Conservation (phyloP, 2,888 invertebrate genomes). For the Phyto melanocephala region DNA sequence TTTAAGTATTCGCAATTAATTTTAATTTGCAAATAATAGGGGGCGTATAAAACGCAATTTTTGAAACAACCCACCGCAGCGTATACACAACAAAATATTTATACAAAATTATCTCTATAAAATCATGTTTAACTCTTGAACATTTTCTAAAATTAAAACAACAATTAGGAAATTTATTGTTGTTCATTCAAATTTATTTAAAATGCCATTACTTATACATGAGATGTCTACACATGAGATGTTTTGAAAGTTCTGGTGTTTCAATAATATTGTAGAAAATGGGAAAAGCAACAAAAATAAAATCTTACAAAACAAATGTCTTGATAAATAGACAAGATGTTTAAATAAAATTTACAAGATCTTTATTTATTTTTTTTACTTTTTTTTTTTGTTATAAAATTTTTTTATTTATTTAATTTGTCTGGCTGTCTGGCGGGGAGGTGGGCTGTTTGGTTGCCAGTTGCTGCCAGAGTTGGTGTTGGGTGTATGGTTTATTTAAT, state of each 20-base stretch:
- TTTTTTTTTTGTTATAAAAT: neutral
- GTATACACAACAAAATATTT: neutral
- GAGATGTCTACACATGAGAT: constrained; percentile 1
- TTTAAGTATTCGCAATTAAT: too few species aligned
- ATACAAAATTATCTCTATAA: neutral
- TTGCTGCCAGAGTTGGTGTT: neutral
- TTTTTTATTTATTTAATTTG: neutral
- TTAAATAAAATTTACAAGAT: constrained; percentile 6
- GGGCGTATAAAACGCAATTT: too few species aligned
- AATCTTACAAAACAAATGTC: constrained; percentile 22
- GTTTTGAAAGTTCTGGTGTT: neutral
- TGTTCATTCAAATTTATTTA: neutral
- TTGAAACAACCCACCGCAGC: neutral
- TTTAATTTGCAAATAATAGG: too few species aligned
- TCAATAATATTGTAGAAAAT: neutral
- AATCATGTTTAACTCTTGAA: neutral
- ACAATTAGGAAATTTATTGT: neutral
- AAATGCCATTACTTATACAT: neutral
- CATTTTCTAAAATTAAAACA: neutral
- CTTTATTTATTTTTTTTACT: neutral
- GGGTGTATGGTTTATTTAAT: neutral
- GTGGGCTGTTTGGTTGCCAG: neutral
- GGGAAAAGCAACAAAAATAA: neutral
- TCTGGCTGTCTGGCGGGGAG: constrained; percentile 10
- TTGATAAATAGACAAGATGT: constrained; percentile 12